Evolutionary conservation across 2,888 invertebrate genomes (phyloP), one percentile per base, ranked within the genome.

Genomic region (Drosophila prolongata): DNA sequence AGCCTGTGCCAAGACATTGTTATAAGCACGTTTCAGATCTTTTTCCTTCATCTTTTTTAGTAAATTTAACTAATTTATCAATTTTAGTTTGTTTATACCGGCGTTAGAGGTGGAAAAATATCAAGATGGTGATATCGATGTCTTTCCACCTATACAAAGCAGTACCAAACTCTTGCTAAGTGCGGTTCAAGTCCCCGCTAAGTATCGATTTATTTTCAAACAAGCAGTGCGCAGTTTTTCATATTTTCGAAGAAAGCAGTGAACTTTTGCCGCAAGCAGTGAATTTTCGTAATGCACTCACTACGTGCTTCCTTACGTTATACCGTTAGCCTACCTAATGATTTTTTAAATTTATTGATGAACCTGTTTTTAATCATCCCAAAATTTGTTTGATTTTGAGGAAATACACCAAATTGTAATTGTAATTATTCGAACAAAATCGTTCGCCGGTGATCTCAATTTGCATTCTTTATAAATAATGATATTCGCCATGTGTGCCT

Each of bases 1-100:
- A 1, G 95, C 93, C 92, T 98, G 97, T 34, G 95, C 95, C 74
- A 97, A 93, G 50, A 98, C 94, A 40, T 97, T 97, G 76, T 96
- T 97, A 88, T 98, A 97, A 79, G 95, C 81, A 5, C 83, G 76
- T 65, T 91, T 92, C 19, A 90, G 64, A 38, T 91, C 87, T 47
- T 70, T 81, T 65, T 90, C 80, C 11, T 80, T 88, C 83, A 89
- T 90, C 19, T 68, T 75, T 68, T 9, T 73, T n/a, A 49, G 46
- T 24, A n/a, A 42, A 30, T 53, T 27, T 19, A 6, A 35, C 10
- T 9, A 44, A 4, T 50, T 52, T 14, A 30, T 10, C 5, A 44
- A n/a, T 24, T 19, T 44, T 2, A 13, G 3, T 44, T 27, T 50
- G 38, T 34, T 46, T 61, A 30, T 24, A 16, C 57, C 56, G 43